phyloP scores from a whole-genome alignment of 2,113 vertebrate species.

The Spheniscus mendiculus region DNA sequence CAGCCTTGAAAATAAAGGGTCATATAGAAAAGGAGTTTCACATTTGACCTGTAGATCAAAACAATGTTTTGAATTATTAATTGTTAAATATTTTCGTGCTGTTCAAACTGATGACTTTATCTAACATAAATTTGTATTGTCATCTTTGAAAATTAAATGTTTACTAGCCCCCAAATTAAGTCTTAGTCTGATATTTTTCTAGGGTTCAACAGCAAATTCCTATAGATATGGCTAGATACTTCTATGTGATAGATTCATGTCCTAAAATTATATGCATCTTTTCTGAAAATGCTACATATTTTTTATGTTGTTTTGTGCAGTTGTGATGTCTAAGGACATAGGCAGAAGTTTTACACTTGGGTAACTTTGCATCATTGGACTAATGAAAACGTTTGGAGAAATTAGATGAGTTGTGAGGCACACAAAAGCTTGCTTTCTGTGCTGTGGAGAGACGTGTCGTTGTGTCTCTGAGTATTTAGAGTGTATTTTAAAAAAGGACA shows the following conservation, averaged over 20 bases:
- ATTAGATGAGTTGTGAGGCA: not conserved
- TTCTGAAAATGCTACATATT: rapidly evolving
- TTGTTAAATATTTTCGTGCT: not conserved
- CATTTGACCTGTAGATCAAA: not conserved
- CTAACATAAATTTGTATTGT: not conserved
- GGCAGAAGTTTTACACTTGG: not conserved
- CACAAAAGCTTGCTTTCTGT: not conserved
- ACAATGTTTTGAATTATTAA: not conserved
- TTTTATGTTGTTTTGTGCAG: not conserved
- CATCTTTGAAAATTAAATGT: not conserved
- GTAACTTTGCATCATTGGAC: not conserved
- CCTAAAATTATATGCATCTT: not conserved
- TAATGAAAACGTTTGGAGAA: not conserved
- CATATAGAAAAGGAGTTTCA: not conserved
- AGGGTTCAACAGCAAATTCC: not conserved
- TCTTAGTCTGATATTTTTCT: not conserved
- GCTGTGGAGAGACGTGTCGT: not conserved
- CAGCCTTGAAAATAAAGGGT: not conserved
- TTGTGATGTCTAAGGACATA: not conserved
- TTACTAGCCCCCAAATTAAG: not conserved
- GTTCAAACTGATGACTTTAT: not conserved
- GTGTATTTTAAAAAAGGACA: not conserved
- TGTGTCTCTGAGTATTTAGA: not conserved
- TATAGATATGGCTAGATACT: not conserved
- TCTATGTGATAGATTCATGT: not conserved